Evolutionary conservation across 53 echinoderm and acorn worm species (phyloP), one percentile per base, ranked within the genome.

Genomic region (Astropecten irregularis): DNA sequence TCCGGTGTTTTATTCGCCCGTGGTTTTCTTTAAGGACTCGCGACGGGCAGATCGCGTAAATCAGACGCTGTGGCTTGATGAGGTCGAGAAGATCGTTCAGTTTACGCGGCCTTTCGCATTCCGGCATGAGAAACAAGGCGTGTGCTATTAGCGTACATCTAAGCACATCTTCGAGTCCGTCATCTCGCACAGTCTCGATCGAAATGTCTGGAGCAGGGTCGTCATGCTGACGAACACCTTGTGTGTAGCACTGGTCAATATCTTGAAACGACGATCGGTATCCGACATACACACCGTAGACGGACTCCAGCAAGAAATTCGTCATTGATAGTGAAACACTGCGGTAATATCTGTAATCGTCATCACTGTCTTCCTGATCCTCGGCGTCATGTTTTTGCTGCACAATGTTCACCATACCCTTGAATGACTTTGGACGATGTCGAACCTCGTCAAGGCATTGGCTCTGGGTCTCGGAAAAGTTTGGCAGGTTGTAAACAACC

Each of bases 401-500:
- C n/a, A n/a, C n/a, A n/a, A n/a, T n/a, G n/a, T n/a, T n/a, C n/a
- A n/a, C n/a, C n/a, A n/a, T n/a, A n/a, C n/a, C n/a, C n/a, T n/a
- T n/a, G n/a, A n/a, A n/a, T n/a, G n/a, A n/a, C n/a, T n/a, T n/a
- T n/a, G n/a, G n/a, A 62, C 33, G 27, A 2, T 8, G 42, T 8
- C 42, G 42, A 11, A 42, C 42, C 62, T 31, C 62, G 27, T 62
- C 34, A n/a, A 62, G 33, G 18, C 33, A 32, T 49, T 18, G 49
- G 8, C 18, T 48, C 47, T 48, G 69, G 26, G 19, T 37, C 13
- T 18, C 30, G 4, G 6, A 2, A 49, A 69, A 32, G 4, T 69
- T 32, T 27, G 69, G 69, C 13, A 69, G 69, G 69, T 30, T 48
- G 49, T 69, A 69, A 18, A 15, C 49, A 23, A 69, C 69, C 13